Percentiles rank a stretch among this genome's conserved stretches.
Evolutionary conservation across 2,888 invertebrate genomes (phyloP).

Genomic region (Thelaira solivaga): DNA sequence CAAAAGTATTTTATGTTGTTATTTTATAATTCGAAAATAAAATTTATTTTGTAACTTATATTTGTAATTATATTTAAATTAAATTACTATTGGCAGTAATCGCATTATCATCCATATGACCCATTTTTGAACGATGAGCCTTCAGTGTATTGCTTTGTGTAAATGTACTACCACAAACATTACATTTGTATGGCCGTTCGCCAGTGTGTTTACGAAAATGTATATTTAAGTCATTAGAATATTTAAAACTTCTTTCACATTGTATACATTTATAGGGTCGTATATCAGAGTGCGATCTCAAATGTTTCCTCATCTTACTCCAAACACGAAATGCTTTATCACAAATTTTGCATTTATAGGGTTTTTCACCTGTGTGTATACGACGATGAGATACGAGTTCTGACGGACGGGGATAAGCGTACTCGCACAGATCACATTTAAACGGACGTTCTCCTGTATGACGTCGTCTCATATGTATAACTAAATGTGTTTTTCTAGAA

Average conservation of each 20-base stretch:
- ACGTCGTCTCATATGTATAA: constrained; percentile 50
- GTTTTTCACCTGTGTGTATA: constrained; percentile 57
- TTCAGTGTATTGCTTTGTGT: constrained; percentile 51
- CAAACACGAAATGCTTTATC: constrained; percentile 53
- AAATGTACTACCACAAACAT: constrained; percentile 54
- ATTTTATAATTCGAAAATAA: too few relatives aligned
- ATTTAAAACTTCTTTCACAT: constrained; percentile 57
- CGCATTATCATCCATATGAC: constrained; percentile 36
- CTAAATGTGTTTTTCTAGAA: constrained; percentile 45
- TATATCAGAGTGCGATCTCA: constrained; percentile 54
- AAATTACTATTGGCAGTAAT: constrained; percentile 5
- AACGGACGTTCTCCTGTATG: constrained; percentile 53
- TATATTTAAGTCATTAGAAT: constrained; percentile 58
- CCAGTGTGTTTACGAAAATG: constrained; percentile 56
- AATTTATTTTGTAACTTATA: too few relatives aligned
- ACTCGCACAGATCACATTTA: constrained; percentile 55
- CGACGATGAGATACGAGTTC: constrained; percentile 50
- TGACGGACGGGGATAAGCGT: constrained; percentile 39
- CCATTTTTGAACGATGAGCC: constrained; percentile 49
- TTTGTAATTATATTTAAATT: background rate
- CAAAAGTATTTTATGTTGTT: too few relatives aligned
- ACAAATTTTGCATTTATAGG: constrained; percentile 52
- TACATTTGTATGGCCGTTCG: constrained; percentile 53
- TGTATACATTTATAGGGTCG: constrained; percentile 54
- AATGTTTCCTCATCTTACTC: constrained; percentile 48